These are phyloP conservation scores for Phyllopteryx taeniolatus DNA, from an alignment of 2,113 vertebrate species.

Conservation along the genomic window DNA sequence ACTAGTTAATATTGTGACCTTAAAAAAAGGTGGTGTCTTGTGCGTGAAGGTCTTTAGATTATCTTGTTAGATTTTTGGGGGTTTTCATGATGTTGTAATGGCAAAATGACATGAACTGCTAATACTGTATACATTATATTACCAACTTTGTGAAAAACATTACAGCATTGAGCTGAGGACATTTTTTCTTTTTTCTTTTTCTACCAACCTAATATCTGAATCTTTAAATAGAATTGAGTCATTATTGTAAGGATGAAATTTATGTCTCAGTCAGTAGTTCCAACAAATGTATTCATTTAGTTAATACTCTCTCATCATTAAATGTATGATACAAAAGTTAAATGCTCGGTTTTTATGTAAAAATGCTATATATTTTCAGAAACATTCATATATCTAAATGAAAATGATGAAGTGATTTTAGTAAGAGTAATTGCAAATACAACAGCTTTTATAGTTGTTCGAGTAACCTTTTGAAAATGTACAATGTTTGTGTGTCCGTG, in stretches of 20 bases:
- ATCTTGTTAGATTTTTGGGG: slow-evolving; percentile 11
- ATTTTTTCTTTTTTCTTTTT: neutral
- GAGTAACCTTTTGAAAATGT: neutral
- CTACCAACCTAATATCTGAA: neutral
- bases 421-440: neutral
- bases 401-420: neutral
- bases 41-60: slow-evolving; percentile 16
- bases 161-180: neutral
- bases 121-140: neutral
- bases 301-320: neutral
- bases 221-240: neutral
- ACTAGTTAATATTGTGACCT: neutral
- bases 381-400: neutral
- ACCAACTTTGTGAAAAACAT: neutral
- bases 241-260: neutral
- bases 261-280: neutral
- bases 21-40: neutral
- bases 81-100: slow-evolving; percentile 3
- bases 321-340: neutral
- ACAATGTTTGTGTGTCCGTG: neutral
- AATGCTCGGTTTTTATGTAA: neutral
- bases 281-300: neutral
- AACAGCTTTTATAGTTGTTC: neutral
- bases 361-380: neutral
- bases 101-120: neutral